Evolutionary conservation across 1,140 invertebrate species (phyloP).

Genomic region (Kradibia gibbosae): DNA sequence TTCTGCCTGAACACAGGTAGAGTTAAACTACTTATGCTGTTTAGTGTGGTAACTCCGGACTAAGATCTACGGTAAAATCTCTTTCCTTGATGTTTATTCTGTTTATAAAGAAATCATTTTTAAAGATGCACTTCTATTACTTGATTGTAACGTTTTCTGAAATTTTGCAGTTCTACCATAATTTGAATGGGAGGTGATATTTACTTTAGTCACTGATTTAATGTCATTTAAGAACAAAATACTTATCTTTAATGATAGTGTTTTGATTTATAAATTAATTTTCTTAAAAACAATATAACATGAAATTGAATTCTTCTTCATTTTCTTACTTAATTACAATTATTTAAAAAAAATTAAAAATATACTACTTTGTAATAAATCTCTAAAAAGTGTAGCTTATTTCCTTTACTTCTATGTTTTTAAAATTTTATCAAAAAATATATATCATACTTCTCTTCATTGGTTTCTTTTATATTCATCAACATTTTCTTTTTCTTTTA

Average conservation of each 20-base stretch:
- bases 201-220: neutral
- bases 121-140: neutral
- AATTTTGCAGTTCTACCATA: neutral
- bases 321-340: neutral
- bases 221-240: too few relatives aligned
- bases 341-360: neutral
- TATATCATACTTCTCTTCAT: conserved; percentile 7
- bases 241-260: neutral
- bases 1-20: conserved; percentile 18
- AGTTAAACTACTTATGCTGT: conserved; percentile 8
- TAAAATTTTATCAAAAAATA: conserved; percentile 26
- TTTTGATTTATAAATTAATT: neutral
- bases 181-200: neutral
- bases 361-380: too few relatives aligned
- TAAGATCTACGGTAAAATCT: too few relatives aligned
- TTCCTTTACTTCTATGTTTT: neutral
- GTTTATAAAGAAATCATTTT: neutral
- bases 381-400: neutral
- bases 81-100: neutral
- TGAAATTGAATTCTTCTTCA: neutral
- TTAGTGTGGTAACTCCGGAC: neutral
- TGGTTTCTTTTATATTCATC: conserved; percentile 10
- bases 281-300: neutral
- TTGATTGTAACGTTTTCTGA: neutral
- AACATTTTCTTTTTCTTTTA: neutral